These are phyloP conservation scores for Ceratitis capitata DNA, from an alignment of 1,140 invertebrate species.

Conservation along the genomic window DNA sequence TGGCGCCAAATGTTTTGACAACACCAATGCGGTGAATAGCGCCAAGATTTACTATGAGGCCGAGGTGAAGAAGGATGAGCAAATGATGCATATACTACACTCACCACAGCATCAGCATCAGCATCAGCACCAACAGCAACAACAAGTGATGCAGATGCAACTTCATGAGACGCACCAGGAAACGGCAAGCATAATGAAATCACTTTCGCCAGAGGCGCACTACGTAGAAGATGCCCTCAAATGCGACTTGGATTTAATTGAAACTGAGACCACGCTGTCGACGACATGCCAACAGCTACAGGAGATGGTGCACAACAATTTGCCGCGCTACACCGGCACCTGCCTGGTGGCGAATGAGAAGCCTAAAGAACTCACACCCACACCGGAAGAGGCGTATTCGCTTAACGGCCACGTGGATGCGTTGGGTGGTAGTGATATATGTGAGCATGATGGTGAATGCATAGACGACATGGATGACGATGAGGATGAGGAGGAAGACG, in stretches of 20 bases:
- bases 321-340: conserved; percentile 4
- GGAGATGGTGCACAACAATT: conserved; percentile 40
- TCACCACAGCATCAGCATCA: conserved; percentile 43
- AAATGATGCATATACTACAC: conserved; percentile 56
- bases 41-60: conserved; percentile 50
- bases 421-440: not conserved
- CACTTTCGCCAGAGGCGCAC: not conserved
- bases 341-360: conserved; percentile 26
- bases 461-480: conserved; percentile 49
- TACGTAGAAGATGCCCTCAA: conserved; percentile 12
- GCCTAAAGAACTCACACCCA: not conserved
- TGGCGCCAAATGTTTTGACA: conserved; percentile 1
- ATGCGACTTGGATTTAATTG: conserved; percentile 50
- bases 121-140: conserved; percentile 58
- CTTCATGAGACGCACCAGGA: conserved; percentile 37
- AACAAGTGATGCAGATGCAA: conserved; percentile 38
- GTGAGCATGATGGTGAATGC: conserved; percentile 20
- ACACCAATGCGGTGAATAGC: conserved; percentile 37
- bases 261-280: conserved; percentile 34
- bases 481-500: conserved; percentile 58
- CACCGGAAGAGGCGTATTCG: not conserved
- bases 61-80: conserved; percentile 49
- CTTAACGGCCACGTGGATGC: conserved; percentile 7
- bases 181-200: not conserved
- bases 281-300: conserved; percentile 27